phyloP scores from a whole-genome alignment of 2,888 invertebrate genomes.

The Deilephila elpenor region DNA sequence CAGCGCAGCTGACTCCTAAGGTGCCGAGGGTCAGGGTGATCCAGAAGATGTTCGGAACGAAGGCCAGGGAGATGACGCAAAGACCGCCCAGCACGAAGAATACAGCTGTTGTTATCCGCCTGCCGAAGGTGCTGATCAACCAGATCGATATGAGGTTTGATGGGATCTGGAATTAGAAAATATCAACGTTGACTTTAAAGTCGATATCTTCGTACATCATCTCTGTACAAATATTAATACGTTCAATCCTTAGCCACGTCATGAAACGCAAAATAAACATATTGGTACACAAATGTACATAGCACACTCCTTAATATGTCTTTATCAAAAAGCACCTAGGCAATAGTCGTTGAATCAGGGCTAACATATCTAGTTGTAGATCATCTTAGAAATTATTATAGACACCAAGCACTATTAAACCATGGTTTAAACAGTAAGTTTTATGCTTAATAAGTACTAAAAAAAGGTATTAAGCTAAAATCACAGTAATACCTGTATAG shows the following conservation, averaged over 20 bases:
- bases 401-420: no score
- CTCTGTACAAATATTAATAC: no score
- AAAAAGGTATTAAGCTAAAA: neutral
- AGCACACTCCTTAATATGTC: no score
- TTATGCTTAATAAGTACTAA: no score
- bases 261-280: no score
- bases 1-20: constrained; percentile 90
- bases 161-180: constrained; percentile 82
- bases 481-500: constrained; percentile 62
- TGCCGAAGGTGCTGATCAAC: constrained; percentile 86
- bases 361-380: no score
- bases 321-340: no score
- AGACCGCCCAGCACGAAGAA: constrained; percentile 86
- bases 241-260: no score
- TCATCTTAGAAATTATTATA: no score
- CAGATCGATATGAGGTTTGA: constrained; percentile 80
- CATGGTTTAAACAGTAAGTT: no score
- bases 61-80: constrained; percentile 85
- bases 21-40: constrained; percentile 87
- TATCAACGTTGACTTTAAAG: constrained; percentile 29
- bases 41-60: constrained; percentile 80
- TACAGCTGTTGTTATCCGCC: constrained; percentile 85
- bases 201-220: neutral
- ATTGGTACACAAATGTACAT: no score
- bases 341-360: no score